Evolutionary conservation across 2,888 invertebrate genomes (phyloP), one percentile per base, ranked within the genome.

Genomic region (Imbricaverruca yamaguchii): DNA sequence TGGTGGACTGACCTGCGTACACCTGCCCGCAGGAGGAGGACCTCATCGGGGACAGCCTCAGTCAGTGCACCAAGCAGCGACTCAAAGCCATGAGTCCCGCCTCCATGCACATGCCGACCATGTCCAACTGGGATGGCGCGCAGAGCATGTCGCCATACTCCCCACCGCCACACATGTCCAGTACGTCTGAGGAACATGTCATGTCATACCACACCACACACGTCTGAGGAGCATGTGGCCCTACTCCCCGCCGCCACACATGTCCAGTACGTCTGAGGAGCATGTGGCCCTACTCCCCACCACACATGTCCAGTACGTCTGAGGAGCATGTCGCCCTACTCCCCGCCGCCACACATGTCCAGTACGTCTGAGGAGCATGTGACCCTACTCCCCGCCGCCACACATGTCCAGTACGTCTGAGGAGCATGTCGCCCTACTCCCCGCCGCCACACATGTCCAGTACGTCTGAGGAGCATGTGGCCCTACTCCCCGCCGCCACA

Each of bases 401-500:
- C 95, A 95, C 87, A 95, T 95, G 95, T 95, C 94, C 88, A 94
- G 94, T 88, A 85, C 87, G 87, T 39, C 39, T 39, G 39, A 39
- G 39, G 88, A 94, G 94, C 74, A 92, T 95, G 90, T 95, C 95
- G 84, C 95, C 96, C 4, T 95, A 95, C 88, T 91, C 94, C 86
- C 92, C 95, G 84, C 95, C 95, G 80, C 95, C 95, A 80, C 95
- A 95, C 87, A 95, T 95, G 95, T 95, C 94, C 88, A 94, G 94
- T 88, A 85, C 87, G 87, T 39, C 39, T 39, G 39, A 39, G 39
- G 88, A 94, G 94, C 74, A 92, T 95, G 90, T 95, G 95, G 84
- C 95, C 96, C 4, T 95, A 95, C 88, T 91, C 94, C 86, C 92
- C 95, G 84, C 95, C 95, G 80, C 95, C 95, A 80, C 95, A 95